phyloP scores from a whole-genome alignment of 2,113 vertebrate genomes.

The Gila orcuttii region DNA sequence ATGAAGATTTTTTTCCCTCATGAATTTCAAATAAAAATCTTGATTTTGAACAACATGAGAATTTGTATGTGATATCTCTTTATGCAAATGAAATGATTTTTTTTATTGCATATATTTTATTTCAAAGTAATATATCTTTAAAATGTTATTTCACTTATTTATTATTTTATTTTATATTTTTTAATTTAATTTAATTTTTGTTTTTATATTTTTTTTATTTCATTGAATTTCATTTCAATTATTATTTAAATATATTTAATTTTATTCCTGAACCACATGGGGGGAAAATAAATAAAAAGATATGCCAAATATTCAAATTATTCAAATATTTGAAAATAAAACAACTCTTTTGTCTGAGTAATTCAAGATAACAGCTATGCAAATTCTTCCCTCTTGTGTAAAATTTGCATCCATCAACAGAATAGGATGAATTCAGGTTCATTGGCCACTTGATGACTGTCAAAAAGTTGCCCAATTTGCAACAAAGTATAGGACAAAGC shows the following conservation, averaged over 20 bases:
- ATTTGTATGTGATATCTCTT: background rate
- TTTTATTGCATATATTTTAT: background rate
- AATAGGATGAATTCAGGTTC: background rate
- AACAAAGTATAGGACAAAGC: too few species aligned
- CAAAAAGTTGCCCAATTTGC: background rate
- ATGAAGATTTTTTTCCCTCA: background rate
- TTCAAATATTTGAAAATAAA: background rate
- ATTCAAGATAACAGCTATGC: background rate
- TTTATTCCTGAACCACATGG: background rate
- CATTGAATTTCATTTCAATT: too few species aligned
- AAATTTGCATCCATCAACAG: background rate
- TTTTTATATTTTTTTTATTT: too few species aligned
- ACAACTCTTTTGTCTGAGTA: background rate
- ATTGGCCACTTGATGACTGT: background rate
- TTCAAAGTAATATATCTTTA: background rate
- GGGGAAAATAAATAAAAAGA: background rate
- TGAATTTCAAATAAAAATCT: conserved; percentile 62
- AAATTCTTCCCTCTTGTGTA: background rate
- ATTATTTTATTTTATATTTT: background rate
- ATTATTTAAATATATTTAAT: background rate
- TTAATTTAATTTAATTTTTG: too few species aligned
- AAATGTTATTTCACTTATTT: background rate
- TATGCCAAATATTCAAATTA: background rate
- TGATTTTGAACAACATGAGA: background rate
- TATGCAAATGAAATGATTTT: background rate